phyloP scores from a whole-genome alignment of 37 sponge, comb jelly and placozoan genomes.

The Halichondria panicea region DNA sequence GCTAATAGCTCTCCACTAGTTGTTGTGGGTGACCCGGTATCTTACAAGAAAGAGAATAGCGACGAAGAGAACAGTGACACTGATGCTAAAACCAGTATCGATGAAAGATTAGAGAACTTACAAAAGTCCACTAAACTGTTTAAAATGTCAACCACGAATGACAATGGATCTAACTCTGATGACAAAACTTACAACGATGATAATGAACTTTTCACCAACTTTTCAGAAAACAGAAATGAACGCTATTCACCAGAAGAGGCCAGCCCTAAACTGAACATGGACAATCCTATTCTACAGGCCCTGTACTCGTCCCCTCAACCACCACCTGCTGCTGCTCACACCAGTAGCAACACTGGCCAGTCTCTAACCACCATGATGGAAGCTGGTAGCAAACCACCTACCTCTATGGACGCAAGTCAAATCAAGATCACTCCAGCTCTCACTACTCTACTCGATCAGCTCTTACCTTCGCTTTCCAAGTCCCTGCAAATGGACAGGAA shows the following conservation, averaged over 20 bases:
- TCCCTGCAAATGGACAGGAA: conserved; percentile 22
- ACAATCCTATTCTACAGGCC: conserved; percentile 50
- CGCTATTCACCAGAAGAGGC: not conserved
- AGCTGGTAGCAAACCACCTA: not conserved
- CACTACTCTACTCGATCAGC: conserved; percentile 46
- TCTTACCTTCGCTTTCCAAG: conserved; percentile 66
- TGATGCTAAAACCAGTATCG: conserved; percentile 11
- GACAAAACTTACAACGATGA: conserved; percentile 33
- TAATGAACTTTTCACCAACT: not conserved
- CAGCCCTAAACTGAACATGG: conserved; percentile 23
- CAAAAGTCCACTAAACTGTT: not conserved
- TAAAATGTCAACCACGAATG: not conserved
- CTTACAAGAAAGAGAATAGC: no score
- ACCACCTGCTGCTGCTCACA: not conserved
- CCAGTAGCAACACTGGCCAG: no score
- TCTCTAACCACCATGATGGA: no score
- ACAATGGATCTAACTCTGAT: conserved; percentile 11
- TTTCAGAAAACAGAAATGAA: not conserved
- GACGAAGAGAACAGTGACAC: not conserved
- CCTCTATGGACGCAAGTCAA: conserved; percentile 1
- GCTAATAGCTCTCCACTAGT: no score
- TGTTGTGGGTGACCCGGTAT: no score
- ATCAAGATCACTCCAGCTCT: conserved; percentile 58
- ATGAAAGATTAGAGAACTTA: conserved; percentile 29
- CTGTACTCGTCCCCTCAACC: conserved; percentile 18